These are phyloP conservation scores for Drosophila burlai DNA, from an alignment of 1,140 invertebrate genomes.

Conservation along the genomic window DNA sequence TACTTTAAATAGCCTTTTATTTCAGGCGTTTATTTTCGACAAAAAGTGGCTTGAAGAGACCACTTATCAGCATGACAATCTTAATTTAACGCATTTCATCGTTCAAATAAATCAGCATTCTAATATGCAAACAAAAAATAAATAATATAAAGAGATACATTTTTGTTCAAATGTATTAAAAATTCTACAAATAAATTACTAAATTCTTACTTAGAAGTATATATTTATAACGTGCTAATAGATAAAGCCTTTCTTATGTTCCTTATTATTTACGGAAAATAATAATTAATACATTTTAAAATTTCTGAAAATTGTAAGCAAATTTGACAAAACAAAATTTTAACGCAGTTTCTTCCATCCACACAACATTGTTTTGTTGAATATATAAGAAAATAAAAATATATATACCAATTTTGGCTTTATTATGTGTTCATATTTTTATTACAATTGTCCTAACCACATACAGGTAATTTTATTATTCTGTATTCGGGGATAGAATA, in stretches of 20 bases:
- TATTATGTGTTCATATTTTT: constrained; percentile 4
- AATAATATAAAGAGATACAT: not conserved
- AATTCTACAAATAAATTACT: not conserved
- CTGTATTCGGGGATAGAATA: not conserved
- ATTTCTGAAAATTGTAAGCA: not conserved
- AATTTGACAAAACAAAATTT: not conserved
- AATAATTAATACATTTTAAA: not conserved
- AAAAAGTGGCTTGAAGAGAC: constrained; percentile 7
- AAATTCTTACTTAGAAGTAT: too few species aligned
- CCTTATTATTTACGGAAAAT: too few species aligned
- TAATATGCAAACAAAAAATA: not conserved
- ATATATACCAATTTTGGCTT: not conserved
- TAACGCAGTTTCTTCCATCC: too few species aligned
- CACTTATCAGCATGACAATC: constrained; percentile 24
- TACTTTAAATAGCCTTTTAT: constrained; percentile 25
- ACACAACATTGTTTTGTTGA: not conserved
- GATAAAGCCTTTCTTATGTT: not conserved
- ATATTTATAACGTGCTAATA: not conserved
- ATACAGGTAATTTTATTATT: constrained; percentile 2
- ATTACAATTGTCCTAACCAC: not conserved
- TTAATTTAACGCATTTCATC: constrained; percentile 17
- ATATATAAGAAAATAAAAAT: not conserved
- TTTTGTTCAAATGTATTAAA: too few species aligned
- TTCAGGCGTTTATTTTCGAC: constrained; percentile 23
- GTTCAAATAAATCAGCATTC: not conserved